phyloP scores from a whole-genome alignment of 2,113 vertebrate genomes.

The Electrona antarctica region DNA sequence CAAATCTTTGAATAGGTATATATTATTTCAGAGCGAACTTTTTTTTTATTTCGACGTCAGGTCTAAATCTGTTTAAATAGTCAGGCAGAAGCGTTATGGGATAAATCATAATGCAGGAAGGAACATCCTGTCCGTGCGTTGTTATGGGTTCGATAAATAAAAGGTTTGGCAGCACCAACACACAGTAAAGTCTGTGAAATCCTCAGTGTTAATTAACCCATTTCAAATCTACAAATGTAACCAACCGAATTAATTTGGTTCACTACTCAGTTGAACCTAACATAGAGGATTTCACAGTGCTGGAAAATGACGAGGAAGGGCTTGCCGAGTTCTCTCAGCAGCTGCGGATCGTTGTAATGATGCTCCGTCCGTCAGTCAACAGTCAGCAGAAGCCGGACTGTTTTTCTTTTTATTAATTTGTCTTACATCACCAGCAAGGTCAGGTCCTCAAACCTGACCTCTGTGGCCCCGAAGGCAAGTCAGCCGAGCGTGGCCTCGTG shows the following conservation, averaged over 20 bases:
- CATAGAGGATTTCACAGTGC: no score
- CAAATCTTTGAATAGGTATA: no score
- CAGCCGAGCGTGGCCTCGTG: constrained; percentile 31
- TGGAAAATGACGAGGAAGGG: background rate
- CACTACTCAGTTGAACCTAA: no score
- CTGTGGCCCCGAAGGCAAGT: constrained; percentile 16
- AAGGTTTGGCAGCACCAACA: background rate
- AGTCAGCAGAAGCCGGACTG: constrained; percentile 48
- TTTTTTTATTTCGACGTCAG: no score
- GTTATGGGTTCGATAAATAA: background rate
- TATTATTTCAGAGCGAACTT: no score
- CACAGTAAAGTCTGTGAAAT: background rate
- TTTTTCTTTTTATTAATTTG: constrained; percentile 39
- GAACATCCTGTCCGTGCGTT: background rate
- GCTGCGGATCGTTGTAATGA: constrained; percentile 35
- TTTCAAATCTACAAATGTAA: no score
- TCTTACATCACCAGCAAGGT: constrained; percentile 44
- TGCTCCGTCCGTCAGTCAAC: background rate
- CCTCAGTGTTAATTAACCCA: no score
- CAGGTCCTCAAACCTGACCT: constrained; percentile 28
- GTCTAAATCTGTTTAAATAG: no score
- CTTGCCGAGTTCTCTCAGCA: constrained; percentile 28
- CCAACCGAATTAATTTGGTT: no score
- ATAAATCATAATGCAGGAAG: background rate
- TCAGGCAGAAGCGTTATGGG: no score